A percentile compares a stretch with the other conserved stretches of the same genome.
Conservation (phyloP, 64 coral and sea anemone species). For the Dendrophyllia cribrosa region DNA sequence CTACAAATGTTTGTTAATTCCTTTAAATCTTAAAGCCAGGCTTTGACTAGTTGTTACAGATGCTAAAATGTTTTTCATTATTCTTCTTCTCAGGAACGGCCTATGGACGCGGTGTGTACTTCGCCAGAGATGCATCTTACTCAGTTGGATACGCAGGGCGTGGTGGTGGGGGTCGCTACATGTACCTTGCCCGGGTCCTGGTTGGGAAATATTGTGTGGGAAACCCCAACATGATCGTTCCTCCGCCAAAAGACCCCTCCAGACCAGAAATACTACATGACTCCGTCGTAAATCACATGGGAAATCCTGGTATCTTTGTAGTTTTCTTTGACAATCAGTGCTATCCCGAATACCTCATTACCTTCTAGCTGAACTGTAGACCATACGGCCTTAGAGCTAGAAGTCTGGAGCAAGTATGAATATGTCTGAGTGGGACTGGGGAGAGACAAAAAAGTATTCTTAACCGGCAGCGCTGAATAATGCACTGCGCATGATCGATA, state of each 20-base stretch:
- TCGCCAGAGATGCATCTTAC: constrained; percentile 12
- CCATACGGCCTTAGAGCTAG: too few relatives aligned
- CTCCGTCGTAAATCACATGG: not conserved
- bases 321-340: not conserved
- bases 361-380: not conserved
- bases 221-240: not conserved
- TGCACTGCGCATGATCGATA: too few relatives aligned
- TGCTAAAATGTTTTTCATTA: too few relatives aligned
- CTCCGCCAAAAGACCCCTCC: constrained; percentile 1
- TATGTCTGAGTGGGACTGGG: too few relatives aligned
- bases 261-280: constrained; percentile 3
- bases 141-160: not conserved
- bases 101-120: constrained; percentile 21
- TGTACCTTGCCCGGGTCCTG: constrained; percentile 22
- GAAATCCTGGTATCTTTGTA: not conserved
- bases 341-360: not conserved
- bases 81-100: not conserved
- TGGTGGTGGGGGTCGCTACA: not conserved
- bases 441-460: too few relatives aligned
- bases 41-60: too few relatives aligned
- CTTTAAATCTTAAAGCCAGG: too few relatives aligned
- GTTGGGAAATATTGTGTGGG: constrained; percentile 25
- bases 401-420: too few relatives aligned
- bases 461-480: too few relatives aligned
- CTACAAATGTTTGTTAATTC: too few relatives aligned